Evolutionary conservation across 2,797 vertebrate genomes (phyloP).

Genomic region (Urosaurus nigricauda): DNA sequence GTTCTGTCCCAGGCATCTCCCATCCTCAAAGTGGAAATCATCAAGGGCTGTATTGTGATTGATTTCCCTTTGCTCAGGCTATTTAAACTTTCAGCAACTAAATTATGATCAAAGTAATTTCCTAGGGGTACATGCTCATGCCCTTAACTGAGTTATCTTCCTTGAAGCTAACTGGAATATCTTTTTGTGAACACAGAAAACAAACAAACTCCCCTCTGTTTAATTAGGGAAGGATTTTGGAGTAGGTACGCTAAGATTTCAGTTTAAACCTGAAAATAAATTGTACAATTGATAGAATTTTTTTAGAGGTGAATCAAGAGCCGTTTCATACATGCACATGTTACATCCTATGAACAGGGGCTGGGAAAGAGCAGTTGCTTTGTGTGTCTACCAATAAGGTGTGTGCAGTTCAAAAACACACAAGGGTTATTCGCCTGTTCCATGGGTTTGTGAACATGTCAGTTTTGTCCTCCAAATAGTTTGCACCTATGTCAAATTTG

Average conservation of each 20-base stretch:
- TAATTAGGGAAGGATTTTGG: constrained; percentile 1
- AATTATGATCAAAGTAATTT: constrained; percentile 28
- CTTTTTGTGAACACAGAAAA: constrained; percentile 9
- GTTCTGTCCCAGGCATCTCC: not conserved
- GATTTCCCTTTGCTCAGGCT: constrained; percentile 16
- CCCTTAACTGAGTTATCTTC: constrained; percentile 32
- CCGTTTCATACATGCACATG: not conserved
- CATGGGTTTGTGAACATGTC: not conserved
- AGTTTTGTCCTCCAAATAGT: too few species aligned
- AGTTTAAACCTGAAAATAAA: constrained; percentile 5
- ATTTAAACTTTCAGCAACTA: constrained; percentile 26
- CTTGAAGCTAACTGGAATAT: constrained; percentile 22
- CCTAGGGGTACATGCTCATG: not conserved
- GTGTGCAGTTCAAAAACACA: not conserved
- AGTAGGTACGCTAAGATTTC: not conserved
- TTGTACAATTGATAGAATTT: not conserved
- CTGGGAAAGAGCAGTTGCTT: not conserved
- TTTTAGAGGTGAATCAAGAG: not conserved
- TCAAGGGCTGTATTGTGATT: constrained; percentile 8
- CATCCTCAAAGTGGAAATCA: constrained; percentile 21
- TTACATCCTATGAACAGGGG: not conserved
- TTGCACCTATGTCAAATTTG: not conserved
- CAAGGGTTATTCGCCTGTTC: too few species aligned
- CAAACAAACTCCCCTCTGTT: not conserved
- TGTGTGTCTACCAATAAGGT: not conserved